These are phyloP conservation scores for Seira sanloemensis DNA, from an alignment of 2,888 invertebrate genomes.

Conservation along the genomic window DNA sequence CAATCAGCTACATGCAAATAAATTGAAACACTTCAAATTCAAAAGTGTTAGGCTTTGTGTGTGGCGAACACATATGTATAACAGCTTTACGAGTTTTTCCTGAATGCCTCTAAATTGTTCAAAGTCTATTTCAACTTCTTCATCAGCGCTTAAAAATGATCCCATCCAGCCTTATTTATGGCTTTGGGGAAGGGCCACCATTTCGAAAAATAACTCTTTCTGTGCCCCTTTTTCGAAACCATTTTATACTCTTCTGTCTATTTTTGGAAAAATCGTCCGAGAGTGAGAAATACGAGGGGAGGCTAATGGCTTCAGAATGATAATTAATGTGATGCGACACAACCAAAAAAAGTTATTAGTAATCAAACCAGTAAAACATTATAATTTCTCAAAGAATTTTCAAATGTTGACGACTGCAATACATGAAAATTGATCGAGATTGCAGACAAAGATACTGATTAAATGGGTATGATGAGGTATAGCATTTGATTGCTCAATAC, in stretches of 20 bases:
- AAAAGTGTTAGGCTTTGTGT: no score
- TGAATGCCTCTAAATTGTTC: background rate
- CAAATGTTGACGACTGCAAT: constrained; percentile 8
- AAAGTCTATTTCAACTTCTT: background rate
- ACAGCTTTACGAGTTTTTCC: background rate
- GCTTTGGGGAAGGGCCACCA: constrained; percentile 30
- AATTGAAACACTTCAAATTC: no score
- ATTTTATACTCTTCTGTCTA: background rate
- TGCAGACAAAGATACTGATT: background rate
- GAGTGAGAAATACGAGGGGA: no score
- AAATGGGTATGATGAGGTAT: background rate
- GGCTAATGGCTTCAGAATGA: background rate
- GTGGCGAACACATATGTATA: constrained; percentile 9
- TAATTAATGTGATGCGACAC: background rate
- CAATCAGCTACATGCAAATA: no score
- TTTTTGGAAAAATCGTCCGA: constrained; percentile 10
- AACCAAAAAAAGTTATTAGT: background rate
- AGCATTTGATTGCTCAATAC: background rate
- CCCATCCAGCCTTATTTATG: constrained; percentile 1
- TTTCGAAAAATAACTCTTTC: background rate
- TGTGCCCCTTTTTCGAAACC: background rate
- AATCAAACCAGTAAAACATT: constrained; percentile 26
- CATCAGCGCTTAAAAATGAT: background rate
- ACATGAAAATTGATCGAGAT: background rate
- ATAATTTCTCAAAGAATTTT: background rate